phyloP scores from a whole-genome alignment of 2,888 invertebrate species.

The Spicauda simplicius region DNA sequence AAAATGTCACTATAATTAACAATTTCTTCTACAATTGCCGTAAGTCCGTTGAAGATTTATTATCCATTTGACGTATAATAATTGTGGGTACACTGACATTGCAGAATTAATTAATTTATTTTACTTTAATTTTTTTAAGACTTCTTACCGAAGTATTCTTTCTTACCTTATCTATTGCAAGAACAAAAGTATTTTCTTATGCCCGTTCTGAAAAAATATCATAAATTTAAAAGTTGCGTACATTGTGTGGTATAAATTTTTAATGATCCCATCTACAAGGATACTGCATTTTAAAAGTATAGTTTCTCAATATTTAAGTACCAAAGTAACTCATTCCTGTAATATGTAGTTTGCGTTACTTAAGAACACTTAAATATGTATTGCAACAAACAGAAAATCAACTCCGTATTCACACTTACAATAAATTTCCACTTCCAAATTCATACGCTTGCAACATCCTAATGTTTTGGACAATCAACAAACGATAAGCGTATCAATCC shows the following conservation, averaged over 20 bases:
- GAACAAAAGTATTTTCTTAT: no score
- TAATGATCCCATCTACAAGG: no score
- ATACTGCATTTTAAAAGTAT: no score
- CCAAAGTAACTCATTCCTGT: neutral
- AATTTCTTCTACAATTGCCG: constrained; percentile 22
- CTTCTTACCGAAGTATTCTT: no score
- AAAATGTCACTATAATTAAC: constrained; percentile 26
- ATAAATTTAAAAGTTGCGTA: no score
- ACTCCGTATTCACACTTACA: neutral
- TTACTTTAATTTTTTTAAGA: no score
- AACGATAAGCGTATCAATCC: constrained; percentile 45
- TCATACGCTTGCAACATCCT: neutral
- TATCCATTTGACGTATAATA: constrained; percentile 4
- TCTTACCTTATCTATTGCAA: no score
- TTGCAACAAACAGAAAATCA: neutral
- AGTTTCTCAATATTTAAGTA: no score
- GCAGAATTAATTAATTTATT: neutral
- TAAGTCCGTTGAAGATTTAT: constrained; percentile 12
- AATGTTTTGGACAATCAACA: constrained; percentile 32
- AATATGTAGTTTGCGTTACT: neutral
- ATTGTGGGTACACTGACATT: neutral
- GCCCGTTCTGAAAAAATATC: no score
- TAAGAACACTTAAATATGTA: neutral
- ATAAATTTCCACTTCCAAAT: constrained; percentile 9
- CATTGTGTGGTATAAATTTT: no score